These are phyloP conservation scores for Hormaphis cornu DNA, from an alignment of 1,140 invertebrate genomes.

Conservation along the genomic window DNA sequence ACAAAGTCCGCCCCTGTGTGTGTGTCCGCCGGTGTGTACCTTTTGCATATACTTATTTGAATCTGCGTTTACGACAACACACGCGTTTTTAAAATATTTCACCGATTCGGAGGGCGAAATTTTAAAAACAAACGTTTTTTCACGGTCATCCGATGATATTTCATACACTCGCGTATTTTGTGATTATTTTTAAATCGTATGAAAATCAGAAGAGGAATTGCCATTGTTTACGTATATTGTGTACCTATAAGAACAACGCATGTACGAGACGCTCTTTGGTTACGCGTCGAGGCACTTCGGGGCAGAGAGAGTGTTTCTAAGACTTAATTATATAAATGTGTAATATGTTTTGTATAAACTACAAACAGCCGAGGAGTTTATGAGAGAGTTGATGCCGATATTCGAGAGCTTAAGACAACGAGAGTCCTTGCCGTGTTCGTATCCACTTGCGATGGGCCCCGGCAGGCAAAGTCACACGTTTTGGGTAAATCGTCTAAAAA, in stretches of 20 bases:
- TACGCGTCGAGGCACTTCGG: slow-evolving; percentile 22
- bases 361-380: slow-evolving; percentile 72
- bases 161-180: too few relatives aligned
- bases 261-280: neutral
- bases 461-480: slow-evolving; percentile 35
- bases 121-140: too few relatives aligned
- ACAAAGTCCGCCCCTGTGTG: too few relatives aligned
- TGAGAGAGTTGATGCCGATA: slow-evolving; percentile 85
- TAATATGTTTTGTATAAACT: neutral
- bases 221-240: neutral
- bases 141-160: too few relatives aligned
- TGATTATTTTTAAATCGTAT: too few relatives aligned
- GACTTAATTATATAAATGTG: neutral
- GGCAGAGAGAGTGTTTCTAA: neutral
- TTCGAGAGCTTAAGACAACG: slow-evolving; percentile 81
- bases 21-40: too few relatives aligned
- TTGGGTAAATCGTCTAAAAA: slow-evolving; percentile 33
- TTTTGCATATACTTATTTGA: too few relatives aligned
- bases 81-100: too few relatives aligned
- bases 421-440: slow-evolving; percentile 76
- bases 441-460: slow-evolving; percentile 68
- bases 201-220: too few relatives aligned
- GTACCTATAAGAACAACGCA: neutral
- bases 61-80: too few relatives aligned
- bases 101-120: too few relatives aligned